Conservation (phyloP, 2,888 invertebrate genomes). For the Vanessa cardui region DNA sequence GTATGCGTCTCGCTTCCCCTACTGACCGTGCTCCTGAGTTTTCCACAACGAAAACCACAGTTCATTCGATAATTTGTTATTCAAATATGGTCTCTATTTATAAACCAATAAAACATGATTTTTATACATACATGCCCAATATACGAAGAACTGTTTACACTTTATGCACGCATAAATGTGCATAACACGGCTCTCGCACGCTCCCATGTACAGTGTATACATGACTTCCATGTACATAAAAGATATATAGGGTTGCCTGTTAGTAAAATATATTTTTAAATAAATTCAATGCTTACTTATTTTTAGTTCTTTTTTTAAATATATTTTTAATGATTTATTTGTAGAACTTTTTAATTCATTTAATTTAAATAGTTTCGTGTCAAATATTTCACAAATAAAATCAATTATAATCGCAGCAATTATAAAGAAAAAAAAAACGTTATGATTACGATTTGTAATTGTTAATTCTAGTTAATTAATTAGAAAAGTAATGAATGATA, state of each 20-base stretch:
- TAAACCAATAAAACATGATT: conserved; percentile 17
- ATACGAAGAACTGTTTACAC: conserved; percentile 39
- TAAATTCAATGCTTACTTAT: background rate
- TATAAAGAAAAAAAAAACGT: background rate
- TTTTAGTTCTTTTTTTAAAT: no score
- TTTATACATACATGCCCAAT: conserved; percentile 26
- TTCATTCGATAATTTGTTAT: conserved; percentile 10
- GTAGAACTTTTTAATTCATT: no score
- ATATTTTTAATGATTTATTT: no score
- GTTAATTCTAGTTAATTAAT: background rate
- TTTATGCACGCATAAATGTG: conserved; percentile 45
- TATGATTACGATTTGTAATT: background rate
- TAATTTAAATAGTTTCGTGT: no score
- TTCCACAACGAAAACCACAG: conserved; percentile 25
- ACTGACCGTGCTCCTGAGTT: conserved; percentile 58
- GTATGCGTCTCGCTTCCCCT: conserved; percentile 55
- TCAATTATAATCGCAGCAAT: no score
- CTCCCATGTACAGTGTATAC: conserved; percentile 28
- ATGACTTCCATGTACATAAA: conserved; percentile 36
- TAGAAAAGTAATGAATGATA: background rate
- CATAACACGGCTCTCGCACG: conserved; percentile 35
- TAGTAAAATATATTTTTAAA: background rate
- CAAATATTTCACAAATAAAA: background rate
- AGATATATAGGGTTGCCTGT: conserved; percentile 28
- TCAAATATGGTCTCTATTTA: conserved; percentile 22